phyloP scores from a whole-genome alignment of 2,797 vertebrate species.

The Euphonia xanthogaster region DNA sequence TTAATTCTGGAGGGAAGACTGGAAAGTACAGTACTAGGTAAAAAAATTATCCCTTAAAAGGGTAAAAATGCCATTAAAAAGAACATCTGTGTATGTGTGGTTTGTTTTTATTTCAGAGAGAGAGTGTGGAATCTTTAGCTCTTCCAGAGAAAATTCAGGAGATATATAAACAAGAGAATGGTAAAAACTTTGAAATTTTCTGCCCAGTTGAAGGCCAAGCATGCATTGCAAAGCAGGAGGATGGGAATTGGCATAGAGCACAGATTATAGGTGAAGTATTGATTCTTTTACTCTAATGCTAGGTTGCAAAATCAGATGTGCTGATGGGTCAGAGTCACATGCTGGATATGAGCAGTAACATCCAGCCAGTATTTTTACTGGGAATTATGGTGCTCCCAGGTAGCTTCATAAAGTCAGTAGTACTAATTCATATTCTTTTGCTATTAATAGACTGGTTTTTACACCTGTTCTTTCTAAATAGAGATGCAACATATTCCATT shows the following conservation, averaged over 20 bases:
- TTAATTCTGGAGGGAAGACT: background rate
- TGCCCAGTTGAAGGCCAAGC: slow-evolving; percentile 73
- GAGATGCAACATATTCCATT: fast-evolving
- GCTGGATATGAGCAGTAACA: background rate
- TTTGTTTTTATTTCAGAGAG: slow-evolving; percentile 58
- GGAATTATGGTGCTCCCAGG: background rate
- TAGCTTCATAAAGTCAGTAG: background rate
- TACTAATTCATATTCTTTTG: background rate
- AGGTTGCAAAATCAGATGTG: background rate
- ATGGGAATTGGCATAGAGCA: slow-evolving; percentile 79
- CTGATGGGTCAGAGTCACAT: background rate
- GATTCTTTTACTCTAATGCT: background rate
- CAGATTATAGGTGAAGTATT: slow-evolving; percentile 73
- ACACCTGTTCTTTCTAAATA: background rate
- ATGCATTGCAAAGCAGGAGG: slow-evolving; percentile 75
- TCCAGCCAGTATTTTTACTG: background rate
- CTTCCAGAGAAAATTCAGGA: slow-evolving; percentile 69
- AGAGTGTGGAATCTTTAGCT: slow-evolving; percentile 48
- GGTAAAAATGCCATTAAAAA: background rate
- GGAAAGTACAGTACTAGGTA: background rate
- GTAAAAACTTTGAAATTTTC: slow-evolving; percentile 56
- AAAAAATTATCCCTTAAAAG: background rate
- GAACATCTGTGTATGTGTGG: background rate
- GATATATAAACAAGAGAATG: slow-evolving; percentile 54
- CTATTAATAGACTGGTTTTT: background rate